Conservation (phyloP, 2,113 vertebrate species). For the Orthonyx spaldingii region DNA sequence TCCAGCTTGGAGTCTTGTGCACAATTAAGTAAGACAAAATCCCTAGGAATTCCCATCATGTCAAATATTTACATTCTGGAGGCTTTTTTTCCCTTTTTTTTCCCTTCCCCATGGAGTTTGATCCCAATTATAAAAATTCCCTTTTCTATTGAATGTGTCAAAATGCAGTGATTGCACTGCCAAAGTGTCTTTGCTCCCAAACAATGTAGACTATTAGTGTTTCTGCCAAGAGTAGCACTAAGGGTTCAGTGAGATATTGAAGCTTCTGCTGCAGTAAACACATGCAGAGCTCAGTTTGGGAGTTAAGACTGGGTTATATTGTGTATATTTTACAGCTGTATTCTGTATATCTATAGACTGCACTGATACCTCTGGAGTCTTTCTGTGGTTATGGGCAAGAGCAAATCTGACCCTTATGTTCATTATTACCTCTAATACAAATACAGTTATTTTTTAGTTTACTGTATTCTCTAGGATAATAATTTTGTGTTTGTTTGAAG, state of each 20-base stretch:
- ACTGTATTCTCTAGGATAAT: not conserved
- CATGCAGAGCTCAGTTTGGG: not conserved
- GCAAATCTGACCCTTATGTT: not conserved
- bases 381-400: not conserved
- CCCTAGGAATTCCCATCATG: not conserved
- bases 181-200: slow-evolving; percentile 44
- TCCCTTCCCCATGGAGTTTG: not conserved
- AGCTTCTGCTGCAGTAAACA: slow-evolving; percentile 21
- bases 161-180: not conserved
- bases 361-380: not conserved
- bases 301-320: not conserved
- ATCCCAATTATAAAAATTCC: not conserved
- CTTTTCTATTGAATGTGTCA: slow-evolving; percentile 15
- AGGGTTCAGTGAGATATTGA: not conserved
- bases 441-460: not conserved
- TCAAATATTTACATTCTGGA: not conserved
- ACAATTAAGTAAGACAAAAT: not conserved
- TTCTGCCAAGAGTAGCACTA: slow-evolving; percentile 44
- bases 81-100: not conserved
- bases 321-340: not conserved
- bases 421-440: not conserved
- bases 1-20: slow-evolving; percentile 1
- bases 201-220: not conserved
- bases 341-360: not conserved
- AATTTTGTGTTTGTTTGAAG: not conserved